Conservation (phyloP, 2,888 invertebrate genomes). For the Iphiclides podalirius region DNA sequence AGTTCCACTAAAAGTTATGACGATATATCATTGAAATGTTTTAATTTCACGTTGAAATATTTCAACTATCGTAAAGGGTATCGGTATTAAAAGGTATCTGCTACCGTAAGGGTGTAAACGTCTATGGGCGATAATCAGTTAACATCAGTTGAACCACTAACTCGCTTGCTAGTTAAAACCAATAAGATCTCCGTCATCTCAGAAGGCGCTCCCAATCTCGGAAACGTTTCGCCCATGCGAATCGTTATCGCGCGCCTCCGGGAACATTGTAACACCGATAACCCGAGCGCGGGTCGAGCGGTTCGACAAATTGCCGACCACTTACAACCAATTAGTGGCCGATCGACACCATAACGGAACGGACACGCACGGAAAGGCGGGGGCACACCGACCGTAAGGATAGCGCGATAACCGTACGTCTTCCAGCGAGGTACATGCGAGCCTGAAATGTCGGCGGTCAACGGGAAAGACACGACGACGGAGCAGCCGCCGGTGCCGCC, state of each 20-base stretch:
- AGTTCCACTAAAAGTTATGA: too few relatives aligned
- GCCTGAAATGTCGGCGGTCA: slow-evolving; percentile 60
- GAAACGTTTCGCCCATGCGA: too few relatives aligned
- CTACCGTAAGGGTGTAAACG: too few relatives aligned
- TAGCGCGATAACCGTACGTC: too few relatives aligned
- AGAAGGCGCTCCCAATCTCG: too few relatives aligned
- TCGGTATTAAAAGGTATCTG: too few relatives aligned
- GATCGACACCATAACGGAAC: slow-evolving; percentile 4
- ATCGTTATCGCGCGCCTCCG: too few relatives aligned
- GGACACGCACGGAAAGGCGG: not conserved
- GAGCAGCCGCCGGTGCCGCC: slow-evolving; percentile 62
- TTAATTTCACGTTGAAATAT: not conserved
- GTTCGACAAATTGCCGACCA: slow-evolving; percentile 22
- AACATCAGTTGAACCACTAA: too few relatives aligned
- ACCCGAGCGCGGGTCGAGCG: slow-evolving; percentile 19
- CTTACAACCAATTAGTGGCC: slow-evolving; percentile 25
- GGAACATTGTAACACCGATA: slow-evolving; percentile 25
- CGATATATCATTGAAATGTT: too few relatives aligned
- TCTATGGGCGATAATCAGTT: too few relatives aligned
- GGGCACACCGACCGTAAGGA: slow-evolving; percentile 26
- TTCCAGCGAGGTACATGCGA: slow-evolving; percentile 15
- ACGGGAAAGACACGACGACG: slow-evolving; percentile 59
- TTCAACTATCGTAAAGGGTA: not conserved
- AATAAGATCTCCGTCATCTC: too few relatives aligned
- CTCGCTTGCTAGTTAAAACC: too few relatives aligned